A percentile compares a stretch with the other conserved stretches of the same genome.
Evolutionary conservation across 1,140 invertebrate species (phyloP).

Genomic region (Bombyx mandarina): DNA sequence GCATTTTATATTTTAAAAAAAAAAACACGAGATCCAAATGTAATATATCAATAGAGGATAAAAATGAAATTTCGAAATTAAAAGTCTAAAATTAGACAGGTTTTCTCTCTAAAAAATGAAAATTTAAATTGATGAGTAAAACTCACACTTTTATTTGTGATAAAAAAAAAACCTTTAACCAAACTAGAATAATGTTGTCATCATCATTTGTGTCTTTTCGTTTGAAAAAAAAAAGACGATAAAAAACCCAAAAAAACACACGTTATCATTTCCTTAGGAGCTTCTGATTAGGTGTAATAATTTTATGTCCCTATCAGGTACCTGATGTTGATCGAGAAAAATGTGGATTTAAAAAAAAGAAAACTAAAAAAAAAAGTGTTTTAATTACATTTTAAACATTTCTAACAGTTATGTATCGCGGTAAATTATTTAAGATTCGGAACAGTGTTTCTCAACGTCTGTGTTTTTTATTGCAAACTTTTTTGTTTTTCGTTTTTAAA

Average conservation of each 20-base stretch:
- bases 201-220: background rate
- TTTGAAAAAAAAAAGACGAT: slow-evolving; percentile 1
- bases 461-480: slow-evolving; percentile 23
- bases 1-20: background rate
- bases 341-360: slow-evolving; percentile 17
- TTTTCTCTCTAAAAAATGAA: too few relatives aligned
- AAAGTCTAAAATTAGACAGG: too few relatives aligned
- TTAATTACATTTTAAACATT: slow-evolving; percentile 6
- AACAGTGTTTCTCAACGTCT: slow-evolving; percentile 69
- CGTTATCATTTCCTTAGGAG: slow-evolving; percentile 5
- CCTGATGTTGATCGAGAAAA: slow-evolving; percentile 49
- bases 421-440: slow-evolving; percentile 13
- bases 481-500: slow-evolving; percentile 34
- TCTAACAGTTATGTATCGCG: background rate
- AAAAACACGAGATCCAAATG: too few relatives aligned
- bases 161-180: slow-evolving; percentile 16
- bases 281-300: slow-evolving; percentile 14
- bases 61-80: too few relatives aligned
- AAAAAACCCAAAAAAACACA: slow-evolving; percentile 7
- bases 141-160: slow-evolving; percentile 52
- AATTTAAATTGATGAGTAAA: slow-evolving; percentile 19
- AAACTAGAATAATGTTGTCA: slow-evolving; percentile 23
- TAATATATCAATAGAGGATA: too few relatives aligned
- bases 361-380: slow-evolving; percentile 10
- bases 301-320: slow-evolving; percentile 56